Base-by-base conservation (phyloP, 2,797 vertebrate genomes). In the Molossus alvarezi region DNA sequence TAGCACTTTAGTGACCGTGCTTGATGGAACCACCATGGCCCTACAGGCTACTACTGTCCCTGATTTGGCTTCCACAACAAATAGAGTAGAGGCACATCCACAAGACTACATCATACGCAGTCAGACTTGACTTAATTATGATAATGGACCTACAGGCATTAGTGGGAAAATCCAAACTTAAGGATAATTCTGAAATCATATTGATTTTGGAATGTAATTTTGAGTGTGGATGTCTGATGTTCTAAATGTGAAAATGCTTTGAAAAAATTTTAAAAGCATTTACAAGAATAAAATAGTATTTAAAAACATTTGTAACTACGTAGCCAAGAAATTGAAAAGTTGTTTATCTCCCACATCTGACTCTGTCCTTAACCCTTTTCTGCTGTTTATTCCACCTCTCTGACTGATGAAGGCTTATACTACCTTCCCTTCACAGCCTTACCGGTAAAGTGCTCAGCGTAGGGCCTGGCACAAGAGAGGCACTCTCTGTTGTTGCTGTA, bases 181-280 rank as follows among this genome's bases (percentile, higher is more conserved):
- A 6, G 12, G 23, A 41, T 75, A 73, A 41, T n/a, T 93, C 62
- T 83, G 80, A 91, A 94, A 64, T 91, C 25, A 3, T 55, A 14
- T 23, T 94, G 67, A 1, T 82, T 85, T 82, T 65, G 73, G 45
- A 83, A 58, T 69, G 2, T 83, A 27, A 17, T 83, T 92, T 69
- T 48, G 27, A 81, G 4, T 83, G 45, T 88, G 45, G n/a, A 14
- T 72, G 6, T 55, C 29, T 62, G 25, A 60, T 93, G 33, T 69
- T 62, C 18, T 86, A 82, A 73, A 88, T 64, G 48, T 84, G 57
- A 80, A 91, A 88, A 76, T 65, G 29, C 53, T 91, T 91, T 48
- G 27, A 71, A 92, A 69, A 80, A 65, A 62, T 62, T 71, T 96
- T 14, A 45, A 62, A 72, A 79, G 77, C 25, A 83, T 71, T 94